Evolutionary conservation across 1,140 invertebrate species (phyloP), one percentile per base, ranked within the genome.

Genomic region (Drosophila lowei): DNA sequence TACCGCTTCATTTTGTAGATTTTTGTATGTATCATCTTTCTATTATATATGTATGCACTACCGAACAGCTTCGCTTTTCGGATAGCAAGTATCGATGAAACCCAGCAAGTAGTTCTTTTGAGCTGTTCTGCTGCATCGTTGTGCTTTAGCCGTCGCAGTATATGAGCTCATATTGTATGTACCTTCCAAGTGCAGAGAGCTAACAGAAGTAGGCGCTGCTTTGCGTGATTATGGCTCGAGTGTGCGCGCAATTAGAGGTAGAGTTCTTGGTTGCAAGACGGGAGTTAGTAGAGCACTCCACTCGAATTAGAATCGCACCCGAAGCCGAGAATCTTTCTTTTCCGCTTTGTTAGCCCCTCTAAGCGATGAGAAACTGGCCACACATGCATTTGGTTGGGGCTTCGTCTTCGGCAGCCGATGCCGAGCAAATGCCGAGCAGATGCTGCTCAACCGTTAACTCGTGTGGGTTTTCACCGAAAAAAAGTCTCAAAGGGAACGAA

Each of bases 381-480:
- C 43, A 53, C 68, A 70, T 83, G 75, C 75, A 84, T 25, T 72
- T 61, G 8, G 30, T 3, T 3, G 34, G 57, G 57, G 49, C 53
- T 66, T 58, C 28, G 28, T 21, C 25, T 53, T 43, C 2, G 21
- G 38, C 47, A 49, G 34, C 30, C 25, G n/a, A 42, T 5, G 11
- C 11, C 34, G 34, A n/a, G n/a, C n/a, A n/a, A n/a, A 38, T 38
- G 3, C 34, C 34, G 11, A 47, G 42, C 42, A 43, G 41, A 23
- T 60, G 46, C 44, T 21, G 48, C 53, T 74, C 54, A 79, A 76
- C 83, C 83, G 78, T 86, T 86, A 86, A 86, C 83, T 76, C 49
- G 83, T 88, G 75, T 78, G 60, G 72, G 78, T 86, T 88, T 86
- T 88, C 78, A 88, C 84, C 58, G 72, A 34, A 63, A 50, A 50